Evolutionary conservation across 1,140 invertebrate species (phyloP).

Genomic region (Trichonephila clavipes): DNA sequence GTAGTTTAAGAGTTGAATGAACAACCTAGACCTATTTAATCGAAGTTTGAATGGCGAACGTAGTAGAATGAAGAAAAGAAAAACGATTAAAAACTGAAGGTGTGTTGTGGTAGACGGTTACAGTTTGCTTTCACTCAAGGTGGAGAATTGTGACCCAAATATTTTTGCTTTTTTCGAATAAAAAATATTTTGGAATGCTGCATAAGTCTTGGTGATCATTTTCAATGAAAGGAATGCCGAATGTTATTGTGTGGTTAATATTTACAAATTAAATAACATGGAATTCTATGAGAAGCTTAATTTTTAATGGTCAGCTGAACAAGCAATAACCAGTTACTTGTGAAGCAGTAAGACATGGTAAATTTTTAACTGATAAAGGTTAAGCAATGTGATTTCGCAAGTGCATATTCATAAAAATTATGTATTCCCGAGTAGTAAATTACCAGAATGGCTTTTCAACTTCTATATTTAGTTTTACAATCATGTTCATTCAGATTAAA

Average conservation of each 20-base stretch:
- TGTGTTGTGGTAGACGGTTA: background rate
- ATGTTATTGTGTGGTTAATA: background rate
- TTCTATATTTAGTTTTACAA: no score
- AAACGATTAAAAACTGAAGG: background rate
- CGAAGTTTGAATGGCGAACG: background rate
- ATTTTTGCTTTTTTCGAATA: background rate
- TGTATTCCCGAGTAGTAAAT: no score
- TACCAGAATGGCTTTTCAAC: no score
- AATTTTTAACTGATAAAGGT: background rate
- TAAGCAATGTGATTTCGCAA: background rate
- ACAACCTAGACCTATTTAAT: conserved; percentile 25
- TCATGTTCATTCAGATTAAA: no score
- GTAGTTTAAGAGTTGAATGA: background rate
- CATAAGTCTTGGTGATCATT: background rate
- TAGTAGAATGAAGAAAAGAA: background rate
- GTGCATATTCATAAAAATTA: no score
- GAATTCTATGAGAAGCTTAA: background rate
- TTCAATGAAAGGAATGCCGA: background rate
- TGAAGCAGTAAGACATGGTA: background rate
- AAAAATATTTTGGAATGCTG: background rate
- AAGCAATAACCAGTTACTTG: background rate
- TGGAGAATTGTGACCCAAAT: background rate
- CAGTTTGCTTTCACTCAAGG: conserved; percentile 2
- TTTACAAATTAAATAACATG: background rate
- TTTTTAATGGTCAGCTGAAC: background rate